These are phyloP conservation scores for Tetragonula clypearis DNA, from an alignment of 1,140 invertebrate species.

Conservation along the genomic window DNA sequence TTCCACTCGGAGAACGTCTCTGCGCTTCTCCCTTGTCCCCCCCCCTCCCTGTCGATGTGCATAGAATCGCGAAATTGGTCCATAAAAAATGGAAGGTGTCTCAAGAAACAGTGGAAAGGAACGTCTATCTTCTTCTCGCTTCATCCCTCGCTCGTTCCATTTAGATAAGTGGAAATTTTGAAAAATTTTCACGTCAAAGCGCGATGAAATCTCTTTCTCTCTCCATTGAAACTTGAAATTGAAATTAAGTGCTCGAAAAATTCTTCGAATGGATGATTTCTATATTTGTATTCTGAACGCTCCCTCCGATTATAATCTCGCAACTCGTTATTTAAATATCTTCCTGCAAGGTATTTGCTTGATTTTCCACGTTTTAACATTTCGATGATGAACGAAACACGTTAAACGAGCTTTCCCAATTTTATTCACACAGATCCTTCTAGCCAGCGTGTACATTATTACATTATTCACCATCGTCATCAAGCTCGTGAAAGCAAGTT, in stretches of 20 bases:
- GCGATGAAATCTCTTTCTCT: not conserved
- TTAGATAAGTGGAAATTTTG: not conserved
- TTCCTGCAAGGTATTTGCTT: too few relatives aligned
- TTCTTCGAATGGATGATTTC: not conserved
- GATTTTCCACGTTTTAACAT: too few relatives aligned
- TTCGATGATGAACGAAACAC: too few relatives aligned
- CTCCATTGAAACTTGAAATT: not conserved
- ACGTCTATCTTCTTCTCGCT: not conserved
- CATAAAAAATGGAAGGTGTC: constrained; percentile 19
- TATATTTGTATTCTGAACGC: not conserved
- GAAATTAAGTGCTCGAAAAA: not conserved
- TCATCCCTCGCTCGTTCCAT: not conserved
- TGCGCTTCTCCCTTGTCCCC: not conserved
- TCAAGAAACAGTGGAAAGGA: not conserved
- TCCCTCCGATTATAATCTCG: too few relatives aligned
- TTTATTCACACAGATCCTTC: too few relatives aligned
- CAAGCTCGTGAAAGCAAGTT: too few relatives aligned
- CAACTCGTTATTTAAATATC: too few relatives aligned
- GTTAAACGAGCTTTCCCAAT: too few relatives aligned
- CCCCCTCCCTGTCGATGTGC: not conserved
- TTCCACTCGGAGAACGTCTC: constrained; percentile 14
- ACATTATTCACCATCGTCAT: too few relatives aligned
- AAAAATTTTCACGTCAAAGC: not conserved
- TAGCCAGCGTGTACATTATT: too few relatives aligned
- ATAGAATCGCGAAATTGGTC: constrained; percentile 21